phyloP scores from a whole-genome alignment of 2,888 invertebrate genomes.

The Tenthredo notha region DNA sequence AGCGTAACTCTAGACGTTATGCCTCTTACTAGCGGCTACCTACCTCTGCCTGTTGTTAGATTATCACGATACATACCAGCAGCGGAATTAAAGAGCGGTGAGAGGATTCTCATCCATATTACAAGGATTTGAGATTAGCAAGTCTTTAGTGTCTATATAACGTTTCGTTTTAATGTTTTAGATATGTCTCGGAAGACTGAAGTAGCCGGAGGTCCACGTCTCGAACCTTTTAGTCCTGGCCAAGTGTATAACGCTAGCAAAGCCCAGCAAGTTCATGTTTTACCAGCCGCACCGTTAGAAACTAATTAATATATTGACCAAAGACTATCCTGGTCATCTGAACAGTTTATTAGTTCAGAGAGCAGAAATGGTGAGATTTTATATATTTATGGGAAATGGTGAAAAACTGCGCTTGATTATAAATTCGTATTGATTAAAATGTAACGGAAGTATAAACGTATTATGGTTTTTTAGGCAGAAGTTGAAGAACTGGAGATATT shows the following conservation, averaged over 20 bases:
- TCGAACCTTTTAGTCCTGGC: conserved; percentile 93
- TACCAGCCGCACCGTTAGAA: conserved; percentile 78
- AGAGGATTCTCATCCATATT: conserved; percentile 53
- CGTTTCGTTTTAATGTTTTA: conserved; percentile 59
- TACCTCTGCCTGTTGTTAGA: conserved; percentile 93
- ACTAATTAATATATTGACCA: conserved; percentile 62
- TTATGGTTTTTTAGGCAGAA: background rate
- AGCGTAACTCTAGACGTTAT: conserved; percentile 92
- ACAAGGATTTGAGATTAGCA: background rate
- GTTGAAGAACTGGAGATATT: background rate
- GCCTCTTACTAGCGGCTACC: conserved; percentile 94
- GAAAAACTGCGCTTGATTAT: background rate
- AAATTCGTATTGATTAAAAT: background rate
- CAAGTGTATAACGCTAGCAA: conserved; percentile 97
- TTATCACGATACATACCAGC: conserved; percentile 95
- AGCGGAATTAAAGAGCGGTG: conserved; percentile 78
- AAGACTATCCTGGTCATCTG: background rate
- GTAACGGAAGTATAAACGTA: background rate
- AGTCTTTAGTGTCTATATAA: background rate
- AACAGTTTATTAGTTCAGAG: background rate
- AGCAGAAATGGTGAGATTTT: conserved; percentile 1
- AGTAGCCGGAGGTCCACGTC: conserved; percentile 84
- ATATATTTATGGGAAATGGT: background rate
- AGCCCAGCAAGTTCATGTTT: conserved; percentile 94
- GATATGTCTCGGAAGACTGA: conserved; percentile 79